These are phyloP conservation scores for Odontamblyopus rebecca DNA, from an alignment of 2,797 vertebrate species.

Conservation along the genomic window DNA sequence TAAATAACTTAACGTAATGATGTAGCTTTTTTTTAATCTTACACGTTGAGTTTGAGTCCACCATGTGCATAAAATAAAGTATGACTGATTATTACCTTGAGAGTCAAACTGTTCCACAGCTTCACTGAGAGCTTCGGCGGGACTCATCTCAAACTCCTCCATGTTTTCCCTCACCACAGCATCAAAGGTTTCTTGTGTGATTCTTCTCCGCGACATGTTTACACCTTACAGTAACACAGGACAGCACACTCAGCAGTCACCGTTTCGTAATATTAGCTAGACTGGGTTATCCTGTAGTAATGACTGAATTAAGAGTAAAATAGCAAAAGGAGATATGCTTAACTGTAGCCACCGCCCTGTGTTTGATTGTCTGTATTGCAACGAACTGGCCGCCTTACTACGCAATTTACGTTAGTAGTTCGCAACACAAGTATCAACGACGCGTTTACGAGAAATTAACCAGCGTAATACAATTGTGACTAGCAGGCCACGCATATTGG, in stretches of 20 bases:
- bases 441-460: not conserved
- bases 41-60: not conserved
- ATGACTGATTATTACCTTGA: conserved; percentile 83
- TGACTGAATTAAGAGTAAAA: too few species aligned
- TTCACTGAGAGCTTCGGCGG: conserved; percentile 86
- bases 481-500: conserved; percentile 27
- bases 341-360: conserved; percentile 29
- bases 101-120: conserved; percentile 92
- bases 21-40: not conserved
- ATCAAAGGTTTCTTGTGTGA: conserved; percentile 94
- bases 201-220: conserved; percentile 84
- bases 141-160: conserved; percentile 89
- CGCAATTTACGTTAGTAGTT: conserved; percentile 31
- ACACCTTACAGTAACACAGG: conserved; percentile 1
- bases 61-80: not conserved
- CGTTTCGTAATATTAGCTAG: not conserved
- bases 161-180: conserved; percentile 90
- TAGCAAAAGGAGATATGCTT: not conserved
- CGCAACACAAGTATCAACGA: not conserved
- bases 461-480: conserved; percentile 37
- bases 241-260: not conserved
- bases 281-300: not conserved
- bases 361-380: conserved; percentile 10
- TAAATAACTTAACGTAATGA: not conserved
- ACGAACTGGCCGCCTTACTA: conserved; percentile 25